Evolutionary conservation across 2,888 invertebrate genomes (phyloP).

Genomic region (Oscheius sp.): DNA sequence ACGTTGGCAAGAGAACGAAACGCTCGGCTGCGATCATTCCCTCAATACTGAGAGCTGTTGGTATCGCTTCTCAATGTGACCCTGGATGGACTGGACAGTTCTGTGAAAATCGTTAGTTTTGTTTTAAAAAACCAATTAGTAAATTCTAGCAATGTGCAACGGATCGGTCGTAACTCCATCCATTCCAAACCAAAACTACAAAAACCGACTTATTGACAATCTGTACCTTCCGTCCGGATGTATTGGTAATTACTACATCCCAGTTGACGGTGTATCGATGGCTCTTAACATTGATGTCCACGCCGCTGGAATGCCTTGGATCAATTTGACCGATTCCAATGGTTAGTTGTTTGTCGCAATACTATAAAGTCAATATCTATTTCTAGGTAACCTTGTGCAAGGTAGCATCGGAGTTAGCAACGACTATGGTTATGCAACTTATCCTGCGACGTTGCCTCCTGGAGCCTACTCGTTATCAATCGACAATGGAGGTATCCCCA

Average conservation of each 20-base stretch:
- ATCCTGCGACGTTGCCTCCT: slow-evolving; percentile 37
- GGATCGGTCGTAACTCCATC: slow-evolving; percentile 2
- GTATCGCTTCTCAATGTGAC: slow-evolving; percentile 48
- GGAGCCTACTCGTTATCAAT: slow-evolving; percentile 53
- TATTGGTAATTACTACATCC: slow-evolving; percentile 50
- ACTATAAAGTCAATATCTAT: neutral
- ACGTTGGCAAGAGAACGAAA: slow-evolving; percentile 43
- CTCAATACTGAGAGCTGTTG: slow-evolving; percentile 44
- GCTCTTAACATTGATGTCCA: slow-evolving; percentile 42
- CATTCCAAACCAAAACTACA: no score
- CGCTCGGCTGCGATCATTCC: slow-evolving; percentile 27
- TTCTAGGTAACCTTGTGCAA: slow-evolving; percentile 10
- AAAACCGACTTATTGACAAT: slow-evolving; percentile 43
- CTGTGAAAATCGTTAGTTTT: slow-evolving; percentile 58
- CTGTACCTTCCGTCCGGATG: slow-evolving; percentile 48
- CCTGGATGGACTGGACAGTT: slow-evolving; percentile 58
- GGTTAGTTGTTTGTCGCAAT: neutral
- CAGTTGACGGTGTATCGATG: slow-evolving; percentile 37
- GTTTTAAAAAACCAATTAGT: no score
- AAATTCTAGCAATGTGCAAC: slow-evolving; percentile 43
- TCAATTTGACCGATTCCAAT: slow-evolving; percentile 45
- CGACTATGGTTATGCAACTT: slow-evolving; percentile 27
- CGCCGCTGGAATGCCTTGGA: slow-evolving; percentile 45
- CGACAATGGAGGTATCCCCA: slow-evolving; percentile 48
- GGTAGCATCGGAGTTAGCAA: neutral